A percentile compares a stretch with the other conserved stretches of the same genome.
Evolutionary conservation across 2,113 vertebrate genomes (phyloP).

Genomic region (Etheostoma spectabile): DNA sequence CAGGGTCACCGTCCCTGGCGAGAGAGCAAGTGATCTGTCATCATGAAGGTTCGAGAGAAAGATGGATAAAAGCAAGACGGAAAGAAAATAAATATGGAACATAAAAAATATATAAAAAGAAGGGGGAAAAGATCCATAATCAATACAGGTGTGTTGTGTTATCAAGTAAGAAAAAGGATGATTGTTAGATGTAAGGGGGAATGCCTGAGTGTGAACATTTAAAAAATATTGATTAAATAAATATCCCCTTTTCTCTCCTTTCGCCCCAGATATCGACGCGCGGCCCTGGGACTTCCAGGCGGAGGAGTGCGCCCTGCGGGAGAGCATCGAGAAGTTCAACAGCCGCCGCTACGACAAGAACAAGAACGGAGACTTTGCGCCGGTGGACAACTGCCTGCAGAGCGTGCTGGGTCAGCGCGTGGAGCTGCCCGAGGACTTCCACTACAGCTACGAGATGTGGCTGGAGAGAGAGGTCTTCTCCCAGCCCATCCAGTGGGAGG

Average conservation of each 20-base stretch:
- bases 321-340: conserved; percentile 96
- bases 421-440: conserved; percentile 94
- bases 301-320: conserved; percentile 95
- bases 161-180: not conserved
- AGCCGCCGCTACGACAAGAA: conserved; percentile 90
- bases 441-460: conserved; percentile 97
- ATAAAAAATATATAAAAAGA: not conserved
- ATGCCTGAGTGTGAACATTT: not conserved
- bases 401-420: conserved; percentile 94
- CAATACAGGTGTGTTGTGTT: not conserved
- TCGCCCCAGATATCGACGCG: conserved; percentile 91
- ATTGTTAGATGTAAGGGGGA: not conserved
- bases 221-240: not conserved
- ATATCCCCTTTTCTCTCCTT: not conserved
- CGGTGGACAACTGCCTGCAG: conserved; percentile 98
- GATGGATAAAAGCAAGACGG: not conserved
- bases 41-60: not conserved
- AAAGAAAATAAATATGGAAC: not conserved
- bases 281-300: conserved; percentile 99
- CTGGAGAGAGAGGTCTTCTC: conserved; percentile 97
- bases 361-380: conserved; percentile 89
- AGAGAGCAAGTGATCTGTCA: conserved; percentile 56
- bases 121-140: not conserved
- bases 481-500: conserved; percentile 97
- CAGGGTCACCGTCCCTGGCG: conserved; percentile 52